Evolutionary conservation across 2,113 vertebrate genomes (phyloP), one percentile per base, ranked within the genome.

Genomic region (Perca flavescens): DNA sequence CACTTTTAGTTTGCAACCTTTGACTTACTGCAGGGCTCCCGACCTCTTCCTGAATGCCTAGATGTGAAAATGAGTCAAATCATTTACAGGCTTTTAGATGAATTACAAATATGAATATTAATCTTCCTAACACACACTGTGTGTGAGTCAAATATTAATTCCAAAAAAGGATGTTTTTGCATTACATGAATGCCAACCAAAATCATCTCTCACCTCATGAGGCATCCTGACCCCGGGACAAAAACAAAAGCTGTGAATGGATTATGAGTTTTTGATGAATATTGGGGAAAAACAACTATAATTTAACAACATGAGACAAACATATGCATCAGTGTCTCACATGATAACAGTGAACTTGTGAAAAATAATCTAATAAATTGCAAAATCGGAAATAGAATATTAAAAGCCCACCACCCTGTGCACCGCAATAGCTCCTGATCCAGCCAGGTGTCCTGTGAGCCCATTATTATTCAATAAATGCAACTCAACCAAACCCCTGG

Each of bases 381-480:
- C 49, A 36, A 52, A 36, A 21, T 3, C 63, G 61, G 15, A 28
- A 31, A 75, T 21, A 16, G n/a, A 67, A 73, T 0, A 64, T 65
- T 71, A 77, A 71, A 47, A 66, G 1, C 21, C 43, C 56, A 6
- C 10, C 60, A 4, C 17, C 60, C 17, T 1, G 34, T 21, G 76
- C 16, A 8, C 31, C 15, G 56, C 56, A 10, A 49, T 4, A 6
- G 19, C 36, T 69, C 77, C 72, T 50, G 36, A 49, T 64, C 40
- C 70, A 0, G 22, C 40, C 57, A 74, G 57, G 57, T 64, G 62
- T 78, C 31, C 74, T 47, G 50, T 9, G 2, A 77, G 15, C 1
- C 5, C 6, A 66, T 74, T 53, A 74, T 74, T 69, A 21, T 65
- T 86, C 64, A 65, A 15, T 22, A 64, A 74, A 64, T 21, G n/a